These are phyloP conservation scores for Columba guinea DNA, from an alignment of 2,797 vertebrate species.

Conservation along the genomic window DNA sequence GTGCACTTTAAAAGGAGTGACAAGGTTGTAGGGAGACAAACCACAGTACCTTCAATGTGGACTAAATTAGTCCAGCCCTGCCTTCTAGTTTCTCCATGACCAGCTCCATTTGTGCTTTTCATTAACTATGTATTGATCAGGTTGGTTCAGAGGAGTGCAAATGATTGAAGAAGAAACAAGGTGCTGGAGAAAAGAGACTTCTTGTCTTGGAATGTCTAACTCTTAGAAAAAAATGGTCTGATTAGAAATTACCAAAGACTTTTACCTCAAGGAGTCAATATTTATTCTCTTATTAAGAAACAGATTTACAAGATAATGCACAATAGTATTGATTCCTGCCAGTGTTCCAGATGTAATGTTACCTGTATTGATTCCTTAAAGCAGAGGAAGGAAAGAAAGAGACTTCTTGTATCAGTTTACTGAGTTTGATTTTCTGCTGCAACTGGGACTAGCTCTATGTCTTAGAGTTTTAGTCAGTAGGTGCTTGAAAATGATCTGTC, in stretches of 20 bases:
- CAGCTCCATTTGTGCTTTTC: neutral
- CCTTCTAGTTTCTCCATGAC: neutral
- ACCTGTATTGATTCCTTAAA: neutral
- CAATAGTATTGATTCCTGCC: neutral
- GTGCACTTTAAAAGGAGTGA: neutral
- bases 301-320: neutral
- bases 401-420: neutral
- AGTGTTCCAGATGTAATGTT: neutral
- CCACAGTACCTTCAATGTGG: neutral
- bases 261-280: neutral
- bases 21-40: neutral
- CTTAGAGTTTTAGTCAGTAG: neutral
- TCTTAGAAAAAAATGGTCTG: neutral
- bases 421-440: neutral
- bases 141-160: neutral
- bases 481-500: neutral
- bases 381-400: neutral
- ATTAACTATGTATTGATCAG: neutral
- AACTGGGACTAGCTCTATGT: neutral
- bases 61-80: neutral
- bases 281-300: neutral
- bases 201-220: neutral
- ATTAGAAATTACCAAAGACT: neutral
- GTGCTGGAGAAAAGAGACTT: neutral
- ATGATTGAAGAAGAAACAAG: neutral